These are phyloP conservation scores for Cephonodes hylas DNA, from an alignment of 2,888 invertebrate species.

Conservation along the genomic window DNA sequence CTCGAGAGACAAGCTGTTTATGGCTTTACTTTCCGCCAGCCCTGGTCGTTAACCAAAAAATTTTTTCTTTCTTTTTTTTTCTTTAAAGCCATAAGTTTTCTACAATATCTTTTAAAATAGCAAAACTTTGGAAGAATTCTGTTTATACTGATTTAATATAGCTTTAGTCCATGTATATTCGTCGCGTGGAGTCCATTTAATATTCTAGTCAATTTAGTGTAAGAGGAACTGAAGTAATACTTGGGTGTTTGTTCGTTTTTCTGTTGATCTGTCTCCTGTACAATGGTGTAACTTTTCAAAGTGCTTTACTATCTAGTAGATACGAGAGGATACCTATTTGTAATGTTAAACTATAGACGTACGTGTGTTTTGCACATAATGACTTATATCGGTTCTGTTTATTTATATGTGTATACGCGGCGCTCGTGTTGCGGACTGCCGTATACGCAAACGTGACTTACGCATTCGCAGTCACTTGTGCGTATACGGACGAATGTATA, in stretches of 20 bases:
- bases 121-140: no score
- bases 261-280: constrained; percentile 44
- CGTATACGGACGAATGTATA: background rate
- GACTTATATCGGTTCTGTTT: constrained; percentile 31
- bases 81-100: no score
- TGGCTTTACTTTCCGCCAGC: no score
- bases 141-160: no score
- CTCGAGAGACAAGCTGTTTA: no score
- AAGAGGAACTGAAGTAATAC: constrained; percentile 44
- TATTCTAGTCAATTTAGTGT: constrained; percentile 75
- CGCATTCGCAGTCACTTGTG: background rate
- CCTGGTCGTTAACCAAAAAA: no score
- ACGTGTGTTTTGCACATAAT: constrained; percentile 71
- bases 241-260: background rate
- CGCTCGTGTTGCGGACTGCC: constrained; percentile 1
- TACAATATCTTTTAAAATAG: no score
- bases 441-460: background rate
- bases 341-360: constrained; percentile 74
- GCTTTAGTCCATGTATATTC: background rate
- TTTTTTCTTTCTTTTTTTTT: no score
- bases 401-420: constrained; percentile 21
- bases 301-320: constrained; percentile 81
- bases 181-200: constrained; percentile 18
- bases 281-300: constrained; percentile 74
- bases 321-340: constrained; percentile 71